Evolutionary conservation across 35 echinoderm and acorn worm species (phyloP), one percentile per base, ranked within the genome.

Genomic region (Acanthaster planci): DNA sequence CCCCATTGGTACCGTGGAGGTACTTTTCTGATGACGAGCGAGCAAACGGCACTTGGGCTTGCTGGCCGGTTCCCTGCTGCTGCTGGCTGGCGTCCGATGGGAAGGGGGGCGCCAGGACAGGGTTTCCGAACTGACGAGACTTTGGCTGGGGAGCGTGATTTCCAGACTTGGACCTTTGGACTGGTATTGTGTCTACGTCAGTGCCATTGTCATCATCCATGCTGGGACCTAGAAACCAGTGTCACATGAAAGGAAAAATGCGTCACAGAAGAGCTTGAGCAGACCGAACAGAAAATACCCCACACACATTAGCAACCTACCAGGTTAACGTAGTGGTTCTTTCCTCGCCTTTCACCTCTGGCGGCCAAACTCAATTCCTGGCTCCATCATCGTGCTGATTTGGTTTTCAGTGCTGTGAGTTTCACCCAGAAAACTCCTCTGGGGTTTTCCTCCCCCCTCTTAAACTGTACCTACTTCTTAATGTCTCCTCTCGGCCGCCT

Each of bases 171-270:
- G 26, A 10, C 64, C 22, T 9, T 16, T 21, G 26, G 23, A 29
- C 64, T 72, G 64, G 64, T 12, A 72, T 35, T 10, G 15, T 0
- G 64, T 72, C 64, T 27, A 35, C 64, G 30, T 72, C 64, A 23
- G 14, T 34, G 16, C 30, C 64, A 23, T 59, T 26, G 14, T 72
- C 64, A 34, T 72, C 64, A 9, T 72, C 64, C 0, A 72, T 34
- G 29, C 64, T 72, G 64, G 64, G 64, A 34, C 30, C 64, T 72
- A 47, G 42, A n/a, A n/a, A n/a, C n/a, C n/a, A n/a, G n/a, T n/a
- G n/a, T 59, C 7, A 59, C 10, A 59, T n/a, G 18, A 59, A 59
- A 59, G 27, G 56, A 8, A 59, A 59, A 7, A 59, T n/a, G 27
- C 56, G 19, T 59, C 8, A n/a, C n/a, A n/a, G n/a, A n/a, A n/a